Percentiles rank a stretch among this genome's conserved stretches.
Conservation (phyloP, 2,113 vertebrate species). For the Phalacrocorax aristotelis region DNA sequence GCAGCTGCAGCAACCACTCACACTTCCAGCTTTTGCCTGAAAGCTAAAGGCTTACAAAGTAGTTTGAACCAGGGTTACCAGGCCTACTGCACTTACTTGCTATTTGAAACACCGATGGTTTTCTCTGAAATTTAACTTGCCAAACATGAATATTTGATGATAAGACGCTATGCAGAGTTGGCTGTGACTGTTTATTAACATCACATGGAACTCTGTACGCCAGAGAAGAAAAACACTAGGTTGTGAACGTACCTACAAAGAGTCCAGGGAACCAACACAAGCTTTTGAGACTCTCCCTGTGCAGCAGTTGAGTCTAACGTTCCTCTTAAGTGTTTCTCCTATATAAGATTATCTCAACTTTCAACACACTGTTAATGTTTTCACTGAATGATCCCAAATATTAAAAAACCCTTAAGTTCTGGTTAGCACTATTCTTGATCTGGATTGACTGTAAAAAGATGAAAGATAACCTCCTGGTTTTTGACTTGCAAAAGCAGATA, state of each 20-base stretch:
- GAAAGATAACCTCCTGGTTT: not conserved
- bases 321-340: not conserved
- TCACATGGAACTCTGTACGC: not conserved
- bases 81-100: not conserved
- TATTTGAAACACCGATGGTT: not conserved
- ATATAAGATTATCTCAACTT: not conserved
- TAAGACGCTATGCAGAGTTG: slow-evolving; percentile 5
- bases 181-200: slow-evolving; percentile 38
- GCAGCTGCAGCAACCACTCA: not conserved
- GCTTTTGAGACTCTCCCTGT: not conserved
- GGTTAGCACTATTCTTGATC: not conserved
- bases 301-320: not conserved
- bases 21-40: not conserved
- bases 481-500: not conserved
- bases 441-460: not conserved
- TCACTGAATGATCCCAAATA: not conserved
- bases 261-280: not conserved
- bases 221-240: not conserved
- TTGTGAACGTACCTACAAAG: not conserved
- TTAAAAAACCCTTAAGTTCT: not conserved
- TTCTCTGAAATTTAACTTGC: not conserved
- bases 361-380: not conserved
- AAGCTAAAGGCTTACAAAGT: not conserved
- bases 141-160: not conserved
- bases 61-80: not conserved